Evolutionary conservation across 2,888 invertebrate genomes (phyloP), one percentile per base, ranked within the genome.

Genomic region (Orthonevra nobilis): DNA sequence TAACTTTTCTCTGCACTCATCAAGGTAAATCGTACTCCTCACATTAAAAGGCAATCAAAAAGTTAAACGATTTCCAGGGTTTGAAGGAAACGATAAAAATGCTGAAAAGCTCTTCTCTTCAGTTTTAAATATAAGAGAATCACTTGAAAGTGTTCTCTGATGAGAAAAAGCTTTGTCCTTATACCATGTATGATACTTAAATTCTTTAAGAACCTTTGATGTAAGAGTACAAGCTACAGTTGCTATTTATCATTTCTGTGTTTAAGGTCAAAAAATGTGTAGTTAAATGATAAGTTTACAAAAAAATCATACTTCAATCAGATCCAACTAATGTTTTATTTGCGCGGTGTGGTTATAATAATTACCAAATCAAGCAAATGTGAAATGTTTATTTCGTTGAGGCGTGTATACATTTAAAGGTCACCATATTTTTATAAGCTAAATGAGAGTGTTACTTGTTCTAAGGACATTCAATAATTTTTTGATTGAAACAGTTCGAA

Each of bases 151-250:
- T n/a, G n/a, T n/a, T n/a, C n/a, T n/a, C n/a, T n/a, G n/a, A n/a
- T n/a, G n/a, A n/a, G 15, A 1, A 2, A 2, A 28, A 14, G 15
- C 28, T n/a, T 20, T 28, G 14, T 38, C 52, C 28, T 28, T 48
- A 30, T 19, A 9, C 36, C 5, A 1, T 15, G 17, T 3, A 2
- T n/a, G 0, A 17, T 1, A n/a, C 4, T n/a, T 3, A 46, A 46
- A 56, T 54, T 44, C 46, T 66, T 66, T 28, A 66, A 66, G 56
- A 28, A 34, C 44, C 14, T 7, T 44, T 12, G 44, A 30, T 32
- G 4, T 10, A 14, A 10, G 44, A 32, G 28, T 10, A 19, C 17
- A 30, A 10, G 6, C 26, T 28, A 36, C 46, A 66, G 66, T 66
- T 54, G 14, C 36, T 46, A 10, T 44, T 66, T 54, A 56, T 44